Percentiles rank a stretch among this genome's conserved stretches.
These are phyloP conservation scores for Steromphala cineraria DNA, from an alignment of 2,888 invertebrate genomes.

Conservation along the genomic window DNA sequence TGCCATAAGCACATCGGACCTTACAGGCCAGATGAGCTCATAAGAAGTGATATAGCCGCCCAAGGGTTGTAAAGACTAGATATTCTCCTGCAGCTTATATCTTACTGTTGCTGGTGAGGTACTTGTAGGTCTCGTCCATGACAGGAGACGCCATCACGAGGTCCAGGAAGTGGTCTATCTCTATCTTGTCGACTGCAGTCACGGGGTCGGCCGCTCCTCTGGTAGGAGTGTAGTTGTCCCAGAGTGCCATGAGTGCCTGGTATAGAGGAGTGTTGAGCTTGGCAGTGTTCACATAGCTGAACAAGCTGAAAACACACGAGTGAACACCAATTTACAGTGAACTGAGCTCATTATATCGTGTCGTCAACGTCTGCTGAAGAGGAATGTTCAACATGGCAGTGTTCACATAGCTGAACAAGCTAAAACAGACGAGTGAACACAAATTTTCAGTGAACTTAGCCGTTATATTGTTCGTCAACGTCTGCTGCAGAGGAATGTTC, in stretches of 20 bases:
- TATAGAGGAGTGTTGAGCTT: conserved; percentile 78
- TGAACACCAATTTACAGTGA: too few species aligned
- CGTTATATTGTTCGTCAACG: too few species aligned
- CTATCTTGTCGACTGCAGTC: conserved; percentile 82
- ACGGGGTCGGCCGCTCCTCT: conserved; percentile 82
- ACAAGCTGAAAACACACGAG: conserved; percentile 32
- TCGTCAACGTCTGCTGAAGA: conserved; percentile 84
- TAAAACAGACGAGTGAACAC: neutral
- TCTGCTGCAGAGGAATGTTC: conserved; percentile 81
- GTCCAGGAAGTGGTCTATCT: conserved; percentile 88
- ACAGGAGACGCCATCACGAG: conserved; percentile 86
- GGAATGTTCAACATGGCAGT: conserved; percentile 27
- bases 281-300: conserved; percentile 37
- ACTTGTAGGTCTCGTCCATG: conserved; percentile 83
- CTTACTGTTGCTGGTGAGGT: conserved; percentile 72
- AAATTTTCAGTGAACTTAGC: too few species aligned
- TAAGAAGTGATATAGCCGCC: too few species aligned
- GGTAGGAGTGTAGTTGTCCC: conserved; percentile 90
- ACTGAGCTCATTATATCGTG: conserved; percentile 83
- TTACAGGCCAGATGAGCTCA: too few species aligned
- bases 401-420: conserved; percentile 43
- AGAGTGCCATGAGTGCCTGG: conserved; percentile 82
- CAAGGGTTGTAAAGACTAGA: too few species aligned
- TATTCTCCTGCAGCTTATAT: too few species aligned
- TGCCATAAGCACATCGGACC: too few species aligned